These are phyloP conservation scores for Stichopus horrens DNA, from an alignment of 53 echinoderm and acorn worm species.

Conservation along the genomic window DNA sequence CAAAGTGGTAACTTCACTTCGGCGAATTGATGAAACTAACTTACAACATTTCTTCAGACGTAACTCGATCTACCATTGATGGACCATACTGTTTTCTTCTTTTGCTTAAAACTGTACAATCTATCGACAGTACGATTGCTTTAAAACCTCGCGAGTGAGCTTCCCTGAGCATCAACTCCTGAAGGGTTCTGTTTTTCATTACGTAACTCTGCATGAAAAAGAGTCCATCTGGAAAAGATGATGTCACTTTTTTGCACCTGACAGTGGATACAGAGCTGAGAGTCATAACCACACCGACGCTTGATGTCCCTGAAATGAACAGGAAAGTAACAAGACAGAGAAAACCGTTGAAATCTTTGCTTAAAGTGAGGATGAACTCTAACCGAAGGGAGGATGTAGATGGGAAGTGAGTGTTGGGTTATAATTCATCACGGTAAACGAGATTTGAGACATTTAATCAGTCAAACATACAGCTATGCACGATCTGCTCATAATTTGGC, in stretches of 20 bases:
- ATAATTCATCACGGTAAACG: too few species aligned
- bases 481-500: too few species aligned
- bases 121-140: not conserved
- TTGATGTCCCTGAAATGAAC: not conserved
- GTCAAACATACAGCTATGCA: too few species aligned
- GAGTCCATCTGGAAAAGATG: constrained; percentile 21
- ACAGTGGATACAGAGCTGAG: constrained; percentile 16
- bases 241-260: not conserved
- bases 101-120: not conserved
- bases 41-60: constrained; percentile 4
- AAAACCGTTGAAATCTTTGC: too few species aligned
- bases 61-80: not conserved
- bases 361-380: too few species aligned
- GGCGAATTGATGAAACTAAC: not conserved
- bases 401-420: too few species aligned
- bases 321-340: too few species aligned
- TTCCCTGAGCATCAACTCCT: constrained; percentile 15
- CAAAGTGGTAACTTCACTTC: too few species aligned
- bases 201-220: constrained; percentile 27
- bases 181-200: not conserved
- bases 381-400: too few species aligned
- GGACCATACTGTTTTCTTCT: constrained; percentile 17
- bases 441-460: too few species aligned
- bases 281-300: constrained; percentile 2
- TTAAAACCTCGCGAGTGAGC: not conserved